Evolutionary conservation across 2,113 vertebrate species (phyloP).

Genomic region (Penelope pileata): DNA sequence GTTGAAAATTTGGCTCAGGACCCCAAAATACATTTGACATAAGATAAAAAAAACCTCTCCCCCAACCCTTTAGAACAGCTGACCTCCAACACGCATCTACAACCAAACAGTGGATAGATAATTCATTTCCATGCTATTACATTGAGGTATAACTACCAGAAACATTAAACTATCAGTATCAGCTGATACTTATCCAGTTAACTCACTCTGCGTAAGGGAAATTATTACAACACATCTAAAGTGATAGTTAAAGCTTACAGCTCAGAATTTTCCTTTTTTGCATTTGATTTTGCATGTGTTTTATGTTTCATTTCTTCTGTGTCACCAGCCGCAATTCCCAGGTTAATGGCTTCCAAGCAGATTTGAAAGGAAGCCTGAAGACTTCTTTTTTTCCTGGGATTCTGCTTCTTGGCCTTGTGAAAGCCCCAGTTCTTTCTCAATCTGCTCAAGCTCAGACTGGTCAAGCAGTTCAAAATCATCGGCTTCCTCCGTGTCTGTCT

Average conservation of each 20-base stretch:
- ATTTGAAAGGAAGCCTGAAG: slow-evolving; percentile 91
- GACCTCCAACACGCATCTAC: slow-evolving; percentile 54
- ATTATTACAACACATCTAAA: slow-evolving; percentile 76
- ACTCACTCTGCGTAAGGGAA: slow-evolving; percentile 73
- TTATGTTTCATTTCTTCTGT: slow-evolving; percentile 64
- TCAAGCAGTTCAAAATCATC: slow-evolving; percentile 98
- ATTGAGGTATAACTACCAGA: slow-evolving; percentile 76
- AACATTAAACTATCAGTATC: slow-evolving; percentile 74
- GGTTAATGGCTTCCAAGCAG: slow-evolving; percentile 89
- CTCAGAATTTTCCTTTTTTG: slow-evolving; percentile 53
- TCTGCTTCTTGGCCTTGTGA: slow-evolving; percentile 72
- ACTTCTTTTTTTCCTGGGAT: slow-evolving; percentile 70
- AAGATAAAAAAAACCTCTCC: not conserved
- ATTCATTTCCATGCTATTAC: slow-evolving; percentile 81
- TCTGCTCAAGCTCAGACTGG: slow-evolving; percentile 96
- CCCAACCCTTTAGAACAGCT: slow-evolving; percentile 35
- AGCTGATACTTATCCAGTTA: slow-evolving; percentile 72
- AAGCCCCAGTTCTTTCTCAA: slow-evolving; percentile 90
- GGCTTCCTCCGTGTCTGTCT: slow-evolving; percentile 91
- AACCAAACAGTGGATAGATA: slow-evolving; percentile 64
- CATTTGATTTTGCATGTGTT: slow-evolving; percentile 59
- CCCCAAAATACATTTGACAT: slow-evolving; percentile 39
- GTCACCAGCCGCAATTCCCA: slow-evolving; percentile 33
- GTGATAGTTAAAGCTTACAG: slow-evolving; percentile 80
- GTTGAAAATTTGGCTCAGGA: slow-evolving; percentile 47